A percentile compares a stretch with the other conserved stretches of the same genome.
Evolutionary conservation across 2,797 vertebrate species (phyloP).

Genomic region (Molossus alvarezi): DNA sequence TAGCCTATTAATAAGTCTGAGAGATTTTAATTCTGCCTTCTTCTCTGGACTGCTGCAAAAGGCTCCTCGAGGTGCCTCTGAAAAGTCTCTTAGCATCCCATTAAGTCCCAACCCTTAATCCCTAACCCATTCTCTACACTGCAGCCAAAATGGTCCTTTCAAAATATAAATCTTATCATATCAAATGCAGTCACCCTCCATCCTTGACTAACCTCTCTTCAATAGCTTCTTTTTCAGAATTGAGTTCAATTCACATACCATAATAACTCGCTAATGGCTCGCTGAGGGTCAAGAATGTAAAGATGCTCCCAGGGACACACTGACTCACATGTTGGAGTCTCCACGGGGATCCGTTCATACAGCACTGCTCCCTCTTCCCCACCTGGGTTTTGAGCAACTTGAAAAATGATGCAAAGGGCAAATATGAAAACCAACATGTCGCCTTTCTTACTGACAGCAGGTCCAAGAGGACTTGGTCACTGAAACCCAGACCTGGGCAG

Average conservation of each 20-base stretch:
- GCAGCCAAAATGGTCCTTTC: background rate
- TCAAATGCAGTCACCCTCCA: background rate
- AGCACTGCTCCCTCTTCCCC: background rate
- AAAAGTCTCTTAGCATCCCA: background rate
- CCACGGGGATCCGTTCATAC: background rate
- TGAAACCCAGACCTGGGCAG: background rate
- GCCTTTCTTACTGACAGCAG: background rate
- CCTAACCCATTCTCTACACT: background rate
- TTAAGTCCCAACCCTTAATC: background rate
- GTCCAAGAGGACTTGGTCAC: background rate
- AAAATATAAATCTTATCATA: background rate
- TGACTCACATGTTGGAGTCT: background rate
- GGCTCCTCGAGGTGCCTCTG: background rate
- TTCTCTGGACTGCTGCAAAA: background rate
- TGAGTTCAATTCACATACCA: background rate
- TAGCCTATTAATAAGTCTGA: background rate
- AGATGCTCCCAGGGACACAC: background rate
- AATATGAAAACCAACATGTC: constrained; percentile 5
- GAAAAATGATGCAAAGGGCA: background rate
- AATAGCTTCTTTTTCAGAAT: background rate
- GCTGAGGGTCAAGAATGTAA: background rate
- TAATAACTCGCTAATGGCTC: background rate
- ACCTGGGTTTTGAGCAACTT: background rate
- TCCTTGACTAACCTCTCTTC: background rate
- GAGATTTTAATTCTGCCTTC: background rate